phyloP scores from a whole-genome alignment of 35 echinoderm and acorn worm species.

The Holothuria glaberrima region DNA sequence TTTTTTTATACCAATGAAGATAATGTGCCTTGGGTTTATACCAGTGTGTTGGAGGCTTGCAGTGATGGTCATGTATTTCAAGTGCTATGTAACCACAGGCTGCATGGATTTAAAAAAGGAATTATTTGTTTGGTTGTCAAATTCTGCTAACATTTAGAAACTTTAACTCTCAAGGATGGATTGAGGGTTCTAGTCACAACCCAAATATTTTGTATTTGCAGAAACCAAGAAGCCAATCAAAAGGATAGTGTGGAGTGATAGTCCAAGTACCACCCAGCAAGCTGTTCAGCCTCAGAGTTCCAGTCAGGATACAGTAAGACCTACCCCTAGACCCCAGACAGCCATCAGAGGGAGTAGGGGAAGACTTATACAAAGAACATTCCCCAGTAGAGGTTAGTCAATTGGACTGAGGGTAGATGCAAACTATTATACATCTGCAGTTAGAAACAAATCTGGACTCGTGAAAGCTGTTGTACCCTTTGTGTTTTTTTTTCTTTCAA shows the following conservation, averaged over 20 bases:
- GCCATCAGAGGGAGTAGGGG: slow-evolving; percentile 58
- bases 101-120: too few species aligned
- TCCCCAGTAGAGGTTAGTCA: slow-evolving; percentile 32
- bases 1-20: too few species aligned
- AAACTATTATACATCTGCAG: not conserved
- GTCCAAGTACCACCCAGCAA: slow-evolving; percentile 48
- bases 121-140: too few species aligned
- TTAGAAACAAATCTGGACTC: not conserved
- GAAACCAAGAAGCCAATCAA: slow-evolving; percentile 57
- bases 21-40: too few species aligned
- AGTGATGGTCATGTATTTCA: too few species aligned
- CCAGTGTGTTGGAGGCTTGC: too few species aligned
- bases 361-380: slow-evolving; percentile 63
- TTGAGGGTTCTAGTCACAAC: too few species aligned
- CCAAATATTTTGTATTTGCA: not conserved
- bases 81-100: too few species aligned
- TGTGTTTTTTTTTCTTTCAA: too few species aligned
- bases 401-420: not conserved
- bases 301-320: slow-evolving; percentile 30
- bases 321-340: slow-evolving; percentile 50
- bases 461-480: too few species aligned
- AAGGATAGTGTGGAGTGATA: slow-evolving; percentile 61
- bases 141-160: too few species aligned
- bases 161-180: too few species aligned
- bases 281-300: slow-evolving; percentile 66